phyloP scores from a whole-genome alignment of 1,140 invertebrate species.

The Microplitis demolitor region DNA sequence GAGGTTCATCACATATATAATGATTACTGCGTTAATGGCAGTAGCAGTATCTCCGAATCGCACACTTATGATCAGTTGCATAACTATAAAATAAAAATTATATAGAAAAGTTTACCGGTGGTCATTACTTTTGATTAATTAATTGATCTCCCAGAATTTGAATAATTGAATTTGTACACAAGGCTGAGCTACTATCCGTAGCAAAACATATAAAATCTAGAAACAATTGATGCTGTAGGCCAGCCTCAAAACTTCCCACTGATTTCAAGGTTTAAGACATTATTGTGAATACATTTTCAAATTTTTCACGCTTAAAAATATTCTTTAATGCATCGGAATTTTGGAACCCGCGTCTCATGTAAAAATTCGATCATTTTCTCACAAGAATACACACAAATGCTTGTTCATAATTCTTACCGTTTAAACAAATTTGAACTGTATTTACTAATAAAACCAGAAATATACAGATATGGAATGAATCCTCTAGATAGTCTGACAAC shows the following conservation, averaged over 20 bases:
- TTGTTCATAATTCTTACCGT: slow-evolving; percentile 34
- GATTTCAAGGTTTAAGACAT: neutral
- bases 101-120: no score
- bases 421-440: slow-evolving; percentile 32
- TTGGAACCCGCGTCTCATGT: no score
- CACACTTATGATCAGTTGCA: slow-evolving; percentile 34
- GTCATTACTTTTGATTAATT: no score
- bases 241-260: neutral
- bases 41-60: slow-evolving; percentile 6
- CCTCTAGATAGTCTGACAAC: slow-evolving; percentile 19
- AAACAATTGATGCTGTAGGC: neutral
- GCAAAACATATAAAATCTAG: no score
- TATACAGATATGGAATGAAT: slow-evolving; percentile 26
- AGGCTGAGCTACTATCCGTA: no score
- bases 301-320: no score
- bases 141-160: no score
- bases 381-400: neutral
- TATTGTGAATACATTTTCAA: no score
- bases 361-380: neutral
- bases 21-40: slow-evolving; percentile 18
- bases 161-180: no score
- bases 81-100: slow-evolving; percentile 27
- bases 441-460: slow-evolving; percentile 29
- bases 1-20: slow-evolving; percentile 29
- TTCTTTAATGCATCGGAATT: no score